These are phyloP conservation scores for Parnassius apollo DNA, from an alignment of 2,888 invertebrate genomes.

Conservation along the genomic window DNA sequence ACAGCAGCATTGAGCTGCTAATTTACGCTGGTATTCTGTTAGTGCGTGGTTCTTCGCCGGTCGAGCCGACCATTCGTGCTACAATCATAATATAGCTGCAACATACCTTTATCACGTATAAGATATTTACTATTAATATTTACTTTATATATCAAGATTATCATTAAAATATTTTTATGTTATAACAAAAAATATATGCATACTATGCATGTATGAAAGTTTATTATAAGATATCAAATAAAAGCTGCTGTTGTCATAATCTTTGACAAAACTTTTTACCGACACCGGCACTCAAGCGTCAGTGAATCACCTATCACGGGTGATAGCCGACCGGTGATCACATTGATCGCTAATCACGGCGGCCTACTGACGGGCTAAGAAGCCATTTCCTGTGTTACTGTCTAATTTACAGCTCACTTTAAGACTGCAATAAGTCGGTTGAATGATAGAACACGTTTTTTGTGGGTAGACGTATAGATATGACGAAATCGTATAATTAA, in stretches of 20 bases:
- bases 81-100: no score
- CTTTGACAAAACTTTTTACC: constrained; percentile 52
- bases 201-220: no score
- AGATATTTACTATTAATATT: no score
- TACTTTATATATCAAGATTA: no score
- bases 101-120: no score
- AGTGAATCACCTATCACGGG: constrained; percentile 65
- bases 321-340: constrained; percentile 68
- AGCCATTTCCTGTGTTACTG: constrained; percentile 75
- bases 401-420: constrained; percentile 77
- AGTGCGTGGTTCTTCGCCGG: no score
- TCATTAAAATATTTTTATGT: no score
- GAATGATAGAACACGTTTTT: constrained; percentile 24
- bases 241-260: constrained; percentile 33
- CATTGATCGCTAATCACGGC: constrained; percentile 69
- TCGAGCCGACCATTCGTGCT: no score
- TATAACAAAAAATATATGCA: no score
- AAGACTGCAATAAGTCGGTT: constrained; percentile 35
- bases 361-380: constrained; percentile 73
- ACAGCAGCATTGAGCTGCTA: no score
- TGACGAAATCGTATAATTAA: constrained; percentile 22
- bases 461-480: constrained; percentile 6
- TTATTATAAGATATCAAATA: background rate
- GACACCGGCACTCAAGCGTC: constrained; percentile 53
- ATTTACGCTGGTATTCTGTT: no score